Evolutionary conservation across 2,888 invertebrate genomes (phyloP).

Genomic region (Meta bourneti): DNA sequence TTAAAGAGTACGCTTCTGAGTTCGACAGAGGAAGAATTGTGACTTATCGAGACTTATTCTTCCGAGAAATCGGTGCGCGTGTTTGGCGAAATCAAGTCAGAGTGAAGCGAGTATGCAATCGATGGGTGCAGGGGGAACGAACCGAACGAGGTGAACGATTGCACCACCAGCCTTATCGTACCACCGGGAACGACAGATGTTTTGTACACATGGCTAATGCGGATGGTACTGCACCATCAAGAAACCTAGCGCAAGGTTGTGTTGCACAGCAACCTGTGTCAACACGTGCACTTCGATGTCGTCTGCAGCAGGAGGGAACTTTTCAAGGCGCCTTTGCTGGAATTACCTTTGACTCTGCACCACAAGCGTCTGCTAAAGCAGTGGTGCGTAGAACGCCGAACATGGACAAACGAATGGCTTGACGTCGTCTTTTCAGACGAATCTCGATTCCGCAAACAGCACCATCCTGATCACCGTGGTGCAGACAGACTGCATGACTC

Average conservation of each 20-base stretch:
- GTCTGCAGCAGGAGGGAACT: too few species aligned
- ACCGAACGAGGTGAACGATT: conserved; percentile 24
- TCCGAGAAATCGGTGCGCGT: too few species aligned
- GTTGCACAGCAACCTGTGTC: conserved; percentile 34
- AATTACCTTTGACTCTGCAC: neutral
- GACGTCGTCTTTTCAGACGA: too few species aligned
- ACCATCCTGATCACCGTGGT: neutral
- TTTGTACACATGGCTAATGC: neutral
- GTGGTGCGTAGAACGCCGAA: neutral
- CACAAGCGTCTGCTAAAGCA: neutral
- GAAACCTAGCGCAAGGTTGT: neutral
- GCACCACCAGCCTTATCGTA: neutral
- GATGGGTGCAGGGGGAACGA: neutral
- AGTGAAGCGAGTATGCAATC: neutral
- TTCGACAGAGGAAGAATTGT: too few species aligned
- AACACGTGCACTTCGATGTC: too few species aligned
- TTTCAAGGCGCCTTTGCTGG: too few species aligned
- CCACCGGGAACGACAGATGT: neutral
- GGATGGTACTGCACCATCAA: too few species aligned
- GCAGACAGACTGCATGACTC: neutral
- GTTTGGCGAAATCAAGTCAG: conserved; percentile 4
- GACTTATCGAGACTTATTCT: too few species aligned
- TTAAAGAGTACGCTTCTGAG: too few species aligned
- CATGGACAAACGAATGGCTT: too few species aligned
- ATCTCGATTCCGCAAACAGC: conserved; percentile 17